Evolutionary conservation across 2,113 vertebrate species (phyloP), one percentile per base, ranked within the genome.

Genomic region (Noturus placidus): DNA sequence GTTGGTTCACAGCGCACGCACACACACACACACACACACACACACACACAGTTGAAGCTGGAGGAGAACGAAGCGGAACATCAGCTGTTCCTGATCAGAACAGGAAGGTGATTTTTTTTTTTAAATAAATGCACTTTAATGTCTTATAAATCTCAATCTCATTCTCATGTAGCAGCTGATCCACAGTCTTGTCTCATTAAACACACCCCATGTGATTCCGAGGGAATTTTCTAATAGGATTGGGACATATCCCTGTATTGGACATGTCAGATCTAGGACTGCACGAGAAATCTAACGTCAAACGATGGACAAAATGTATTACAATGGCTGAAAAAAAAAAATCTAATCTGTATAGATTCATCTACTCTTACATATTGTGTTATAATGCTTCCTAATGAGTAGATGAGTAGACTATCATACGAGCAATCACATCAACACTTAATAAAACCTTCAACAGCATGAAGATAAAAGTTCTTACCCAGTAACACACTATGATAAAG

Each of bases 11-110:
- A 27, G 13, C 13, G 2, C n/a, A 82, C 70, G 76, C 33, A 63
- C 61, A 85, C 67, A 85, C 65, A 76, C 61, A 38, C 69, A 72
- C 30, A 70, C 67, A 70, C 70, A 74, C 70, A 81, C 77, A 80
- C 82, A 46, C 82, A 70, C 52, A 69, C 72, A 76, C 46, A 6
- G 61, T 8, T 15, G 30, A 2, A 63, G 50, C 9, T 30, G 69
- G 27, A 22, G 63, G 42, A 78, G 19, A 1, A 46, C 6, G 42
- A 46, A 46, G 42, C 42, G 42, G 20, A 5, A 20, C 56, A 57
- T 57, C 56, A 57, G 56, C 56, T 20, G 56, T 57, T 57, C 57
- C 59, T 63, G 59, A 63, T n/a, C 63, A 65, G 63, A 27, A 65
- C 63, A 65, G 63, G 27, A 30, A 30, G 27, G 4, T 19, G n/a